phyloP scores from a whole-genome alignment of 2,797 vertebrate species.

The Poecilia wingei region DNA sequence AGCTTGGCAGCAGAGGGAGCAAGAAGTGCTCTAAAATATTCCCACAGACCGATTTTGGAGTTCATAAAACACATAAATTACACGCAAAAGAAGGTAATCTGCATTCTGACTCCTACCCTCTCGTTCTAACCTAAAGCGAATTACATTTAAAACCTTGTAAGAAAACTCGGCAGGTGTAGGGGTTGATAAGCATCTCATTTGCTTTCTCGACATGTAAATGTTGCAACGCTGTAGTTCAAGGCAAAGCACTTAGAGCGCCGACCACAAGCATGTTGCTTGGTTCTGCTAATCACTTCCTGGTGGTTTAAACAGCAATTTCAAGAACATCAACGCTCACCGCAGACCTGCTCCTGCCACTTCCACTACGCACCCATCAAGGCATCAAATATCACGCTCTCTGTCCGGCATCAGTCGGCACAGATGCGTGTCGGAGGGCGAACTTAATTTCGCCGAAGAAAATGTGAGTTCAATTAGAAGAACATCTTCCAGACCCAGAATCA shows the following conservation, averaged over 20 bases:
- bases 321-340: background rate
- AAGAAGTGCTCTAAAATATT: background rate
- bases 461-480: background rate
- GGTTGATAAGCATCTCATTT: background rate
- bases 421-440: background rate
- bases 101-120: background rate
- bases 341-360: background rate
- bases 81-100: background rate
- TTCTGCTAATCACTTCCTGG: constrained; percentile 1
- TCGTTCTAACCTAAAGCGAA: background rate
- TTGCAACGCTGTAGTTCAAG: background rate
- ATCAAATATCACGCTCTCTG: background rate
- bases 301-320: constrained; percentile 1
- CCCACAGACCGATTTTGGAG: background rate
- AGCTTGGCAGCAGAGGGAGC: background rate
- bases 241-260: background rate
- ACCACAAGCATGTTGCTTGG: constrained; percentile 5
- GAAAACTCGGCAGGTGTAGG: background rate
- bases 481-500: background rate
- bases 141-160: background rate
- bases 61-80: background rate
- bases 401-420: background rate
- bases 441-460: background rate
- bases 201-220: background rate
- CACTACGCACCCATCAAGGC: background rate